Base-by-base conservation (phyloP, 2,797 vertebrate species). In the Semotilus atromaculatus region DNA sequence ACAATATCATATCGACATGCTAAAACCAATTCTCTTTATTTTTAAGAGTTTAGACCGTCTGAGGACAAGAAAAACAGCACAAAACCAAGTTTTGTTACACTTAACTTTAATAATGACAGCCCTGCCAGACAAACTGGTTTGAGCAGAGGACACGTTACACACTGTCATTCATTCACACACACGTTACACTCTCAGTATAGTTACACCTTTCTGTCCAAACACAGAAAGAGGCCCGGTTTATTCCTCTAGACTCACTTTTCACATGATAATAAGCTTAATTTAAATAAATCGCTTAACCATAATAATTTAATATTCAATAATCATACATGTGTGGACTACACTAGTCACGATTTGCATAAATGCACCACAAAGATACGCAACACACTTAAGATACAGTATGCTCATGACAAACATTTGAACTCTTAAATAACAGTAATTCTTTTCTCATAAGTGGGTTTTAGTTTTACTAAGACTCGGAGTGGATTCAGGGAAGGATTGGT, bases 351-450 rank as follows among this genome's bases (percentile, higher is more conserved):
- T 88, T 92, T 90, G 87, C 87, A 91, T 89, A 93, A 91, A 94
- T 92, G 92, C 92, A 95, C 92, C 91, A 93, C 93, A 93, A 89
- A 93, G 91, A 93, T 91, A 96, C 92, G n/a, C 83, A 66, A 90
- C 86, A 89, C 85, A 86, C 53, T 81, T 75, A 92, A 93, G 90
- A 72, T 94, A 62, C 75, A 29, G 34, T 93, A 93, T 92, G 92
- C 90, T 88, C 89, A 89, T 92, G 83, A 90, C 92, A 86, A 92
- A 92, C 89, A 31, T 88, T 90, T 89, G 87, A 85, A 91, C 87
- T 89, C 55, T 87, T 91, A 90, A 92, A 93, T 91, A 86, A 92
- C n/a, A 85, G 85, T 87, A 86, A 64, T 82, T 81, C 60, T 76
- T 66, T 60, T 81, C 84, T 84, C 14, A 8, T 79, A 76, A 86